Conservation (phyloP, 92 coral and sea anemone genomes). For the Siderastrea siderea region DNA sequence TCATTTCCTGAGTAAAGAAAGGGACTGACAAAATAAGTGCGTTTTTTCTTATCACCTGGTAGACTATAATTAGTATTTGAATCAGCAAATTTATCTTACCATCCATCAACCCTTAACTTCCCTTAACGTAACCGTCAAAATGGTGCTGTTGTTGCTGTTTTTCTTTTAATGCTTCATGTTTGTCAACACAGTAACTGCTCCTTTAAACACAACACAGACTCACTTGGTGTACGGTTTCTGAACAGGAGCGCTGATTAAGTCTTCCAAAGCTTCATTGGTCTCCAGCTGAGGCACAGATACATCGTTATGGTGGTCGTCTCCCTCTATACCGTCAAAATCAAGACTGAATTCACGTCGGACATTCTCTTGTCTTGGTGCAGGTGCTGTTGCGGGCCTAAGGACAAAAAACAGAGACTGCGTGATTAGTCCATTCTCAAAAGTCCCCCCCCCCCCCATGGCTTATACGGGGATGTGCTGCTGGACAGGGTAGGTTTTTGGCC, state of each 20-base stretch:
- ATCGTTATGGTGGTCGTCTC: conserved; percentile 56
- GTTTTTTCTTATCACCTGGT: too few species aligned
- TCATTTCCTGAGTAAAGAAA: too few species aligned
- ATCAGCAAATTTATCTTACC: too few species aligned
- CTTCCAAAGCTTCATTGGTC: conserved; percentile 91
- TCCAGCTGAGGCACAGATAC: conserved; percentile 84
- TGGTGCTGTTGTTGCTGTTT: too few species aligned
- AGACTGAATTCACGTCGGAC: conserved; percentile 90
- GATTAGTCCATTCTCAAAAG: background rate
- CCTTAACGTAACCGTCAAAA: too few species aligned
- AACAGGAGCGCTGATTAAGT: conserved; percentile 89
- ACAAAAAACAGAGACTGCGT: background rate
- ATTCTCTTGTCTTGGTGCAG: conserved; percentile 72
- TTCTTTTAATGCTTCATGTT: too few species aligned
- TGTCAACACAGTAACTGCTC: too few species aligned
- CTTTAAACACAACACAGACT: conserved; percentile 8
- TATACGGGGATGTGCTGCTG: background rate
- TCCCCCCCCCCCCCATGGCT: too few species aligned
- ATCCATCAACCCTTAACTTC: too few species aligned
- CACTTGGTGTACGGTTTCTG: conserved; percentile 89
- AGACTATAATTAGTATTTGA: too few species aligned
- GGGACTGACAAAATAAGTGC: too few species aligned
- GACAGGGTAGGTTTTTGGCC: too few species aligned
- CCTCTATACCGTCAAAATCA: conserved; percentile 89
- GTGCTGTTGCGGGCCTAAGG: conserved; percentile 83